Base-by-base conservation (phyloP, 2,888 invertebrate genomes). In the Lycocerus yunnanus region DNA sequence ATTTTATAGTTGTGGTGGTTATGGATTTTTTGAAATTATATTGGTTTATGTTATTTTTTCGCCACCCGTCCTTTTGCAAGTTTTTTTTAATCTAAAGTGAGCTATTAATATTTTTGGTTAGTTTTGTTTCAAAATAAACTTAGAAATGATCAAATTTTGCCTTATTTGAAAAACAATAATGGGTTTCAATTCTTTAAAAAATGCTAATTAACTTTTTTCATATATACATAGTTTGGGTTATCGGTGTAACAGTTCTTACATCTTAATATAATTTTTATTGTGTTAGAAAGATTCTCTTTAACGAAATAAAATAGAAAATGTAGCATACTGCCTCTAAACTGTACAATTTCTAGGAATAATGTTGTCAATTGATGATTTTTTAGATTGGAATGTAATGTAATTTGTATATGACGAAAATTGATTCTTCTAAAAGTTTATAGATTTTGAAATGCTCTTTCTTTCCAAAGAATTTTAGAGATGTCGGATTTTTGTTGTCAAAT, bases 331-430 rank as follows among this genome's bases (percentile, higher is more conserved):
- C 61, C 61, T 63, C 61, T 63, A 63, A 63, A 43, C 43, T 66
- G 71, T 71, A 71, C 66, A 43, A 71, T 65, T 24, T 69, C 27
- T 69, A 66, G 58, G 63, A 63, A 13, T 18, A 58, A 71, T 63
- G 65, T 66, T 69, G 73, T 74, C 73, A 74, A 74, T 74, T 74
- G 67, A 70, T 69, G 27, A 69, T 70, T 66, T 68, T 69, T 69
- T 27, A 18, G 43, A 70, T 60, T 69, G 20, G 18, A 27, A 27
- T 27, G 27, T 24, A 43, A 20, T 20, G 59, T 69, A 69, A 43
- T 20, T 21, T 59, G 61, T 63, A 18, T 63, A 63, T 63, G 16
- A 20, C 18, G 15, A 63, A 16, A 63, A n/a, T 13, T 63, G n/a
- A 13, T 63, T 63, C 6, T 63, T 63, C 8, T 63, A 63, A 20